Percentiles rank a stretch among this genome's conserved stretches.
These are phyloP conservation scores for Ancistrus triradiatus DNA, from an alignment of 2,113 vertebrate genomes.

Conservation along the genomic window DNA sequence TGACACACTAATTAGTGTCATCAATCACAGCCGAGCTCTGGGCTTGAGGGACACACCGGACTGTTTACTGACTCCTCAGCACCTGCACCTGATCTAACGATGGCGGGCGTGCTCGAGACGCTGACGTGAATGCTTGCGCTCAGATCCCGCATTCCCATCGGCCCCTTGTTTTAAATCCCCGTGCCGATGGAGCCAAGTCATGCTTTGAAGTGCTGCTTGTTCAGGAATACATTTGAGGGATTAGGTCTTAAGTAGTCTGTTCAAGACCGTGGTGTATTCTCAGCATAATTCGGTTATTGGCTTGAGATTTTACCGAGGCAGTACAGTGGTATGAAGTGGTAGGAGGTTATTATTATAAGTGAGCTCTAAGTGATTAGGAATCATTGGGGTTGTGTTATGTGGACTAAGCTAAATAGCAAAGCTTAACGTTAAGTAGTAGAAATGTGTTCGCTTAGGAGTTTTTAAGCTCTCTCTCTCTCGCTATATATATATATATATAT, in stretches of 20 bases:
- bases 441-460: too few species aligned
- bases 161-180: not conserved
- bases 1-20: conserved; percentile 47
- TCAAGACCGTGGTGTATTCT: not conserved
- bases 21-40: conserved; percentile 44
- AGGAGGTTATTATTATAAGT: too few species aligned
- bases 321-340: too few species aligned
- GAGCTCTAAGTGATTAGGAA: too few species aligned
- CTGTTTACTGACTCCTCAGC: conserved; percentile 44
- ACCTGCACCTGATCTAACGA: conserved; percentile 34
- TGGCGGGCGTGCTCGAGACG: not conserved
- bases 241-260: conserved; percentile 9
- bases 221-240: conserved; percentile 1
- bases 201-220: conserved; percentile 16
- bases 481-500: too few species aligned
- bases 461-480: too few species aligned
- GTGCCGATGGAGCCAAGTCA: not conserved
- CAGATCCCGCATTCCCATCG: not conserved
- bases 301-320: not conserved
- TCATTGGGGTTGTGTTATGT: too few species aligned
- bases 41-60: conserved; percentile 24
- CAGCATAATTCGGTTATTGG: not conserved
- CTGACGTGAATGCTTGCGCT: not conserved
- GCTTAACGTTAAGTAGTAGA: too few species aligned
- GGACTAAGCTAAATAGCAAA: too few species aligned